These are phyloP conservation scores for Bungarus multicinctus DNA, from an alignment of 2,113 vertebrate genomes.

Conservation along the genomic window DNA sequence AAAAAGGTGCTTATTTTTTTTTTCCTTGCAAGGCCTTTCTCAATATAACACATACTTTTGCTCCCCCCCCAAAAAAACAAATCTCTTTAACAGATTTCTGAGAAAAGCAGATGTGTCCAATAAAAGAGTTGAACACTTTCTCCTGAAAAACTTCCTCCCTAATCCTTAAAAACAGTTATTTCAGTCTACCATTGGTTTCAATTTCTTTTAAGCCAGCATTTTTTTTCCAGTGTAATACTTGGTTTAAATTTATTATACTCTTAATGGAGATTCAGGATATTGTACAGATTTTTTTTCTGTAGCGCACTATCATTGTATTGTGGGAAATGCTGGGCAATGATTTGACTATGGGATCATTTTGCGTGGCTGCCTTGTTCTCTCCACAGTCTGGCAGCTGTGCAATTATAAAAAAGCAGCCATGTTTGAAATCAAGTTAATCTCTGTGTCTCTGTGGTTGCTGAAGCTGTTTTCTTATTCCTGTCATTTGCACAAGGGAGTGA, in stretches of 20 bases:
- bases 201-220: not conserved
- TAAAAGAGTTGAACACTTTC: not conserved
- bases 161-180: not conserved
- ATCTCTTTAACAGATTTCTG: not conserved
- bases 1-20: not conserved
- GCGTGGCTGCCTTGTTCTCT: not conserved
- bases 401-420: not conserved
- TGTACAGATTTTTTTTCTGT: not conserved
- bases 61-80: not conserved
- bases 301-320: not conserved
- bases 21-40: not conserved
- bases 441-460: not conserved
- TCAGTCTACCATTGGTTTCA: not conserved
- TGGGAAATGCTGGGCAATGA: not conserved
- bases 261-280: not conserved
- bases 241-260: not conserved
- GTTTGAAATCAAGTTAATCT: conserved; percentile 16
- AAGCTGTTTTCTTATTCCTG: not conserved
- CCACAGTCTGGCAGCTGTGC: not conserved
- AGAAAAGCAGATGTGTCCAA: not conserved
- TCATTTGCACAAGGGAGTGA: not conserved
- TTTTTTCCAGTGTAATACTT: not conserved
- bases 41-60: not conserved
- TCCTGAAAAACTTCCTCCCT: not conserved
- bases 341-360: not conserved